Evolutionary conservation across 2,888 invertebrate species (phyloP).

Genomic region (Buathra laborator): DNA sequence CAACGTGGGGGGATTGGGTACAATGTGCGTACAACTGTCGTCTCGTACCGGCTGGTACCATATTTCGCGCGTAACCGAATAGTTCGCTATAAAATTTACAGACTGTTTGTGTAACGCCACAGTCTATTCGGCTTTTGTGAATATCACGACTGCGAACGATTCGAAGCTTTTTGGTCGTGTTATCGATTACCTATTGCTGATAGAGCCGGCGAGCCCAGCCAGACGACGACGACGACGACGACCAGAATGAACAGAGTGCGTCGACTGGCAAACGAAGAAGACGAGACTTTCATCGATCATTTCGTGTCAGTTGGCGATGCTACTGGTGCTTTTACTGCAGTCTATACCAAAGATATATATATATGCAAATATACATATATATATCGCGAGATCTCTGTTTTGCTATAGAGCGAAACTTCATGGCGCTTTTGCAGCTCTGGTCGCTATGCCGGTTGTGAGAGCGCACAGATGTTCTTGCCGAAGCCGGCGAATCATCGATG

Average conservation of each 20-base stretch:
- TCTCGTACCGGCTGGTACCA: constrained; percentile 37
- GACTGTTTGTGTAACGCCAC: background rate
- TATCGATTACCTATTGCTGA: constrained; percentile 3
- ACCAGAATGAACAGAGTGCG: constrained; percentile 4
- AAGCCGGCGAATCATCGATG: constrained; percentile 40
- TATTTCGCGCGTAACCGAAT: constrained; percentile 15
- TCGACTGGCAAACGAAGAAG: constrained; percentile 43
- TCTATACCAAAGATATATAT: background rate
- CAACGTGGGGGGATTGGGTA: background rate
- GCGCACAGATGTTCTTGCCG: constrained; percentile 62
- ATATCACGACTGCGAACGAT: background rate
- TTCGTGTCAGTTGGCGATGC: constrained; percentile 54
- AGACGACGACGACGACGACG: background rate
- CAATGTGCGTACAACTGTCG: constrained; percentile 25
- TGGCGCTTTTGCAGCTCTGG: constrained; percentile 37
- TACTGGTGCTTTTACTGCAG: constrained; percentile 8
- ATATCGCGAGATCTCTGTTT: background rate
- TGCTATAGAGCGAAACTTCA: constrained; percentile 39
- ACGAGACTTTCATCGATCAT: constrained; percentile 58
- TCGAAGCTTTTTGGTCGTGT: constrained; percentile 6
- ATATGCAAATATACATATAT: background rate
- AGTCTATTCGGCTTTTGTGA: background rate
- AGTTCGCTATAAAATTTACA: constrained; percentile 29
- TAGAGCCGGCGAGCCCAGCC: background rate
- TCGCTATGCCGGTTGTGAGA: constrained; percentile 57